These are phyloP conservation scores for Ceratina australensis DNA, from an alignment of 1,140 invertebrate species.

Conservation along the genomic window DNA sequence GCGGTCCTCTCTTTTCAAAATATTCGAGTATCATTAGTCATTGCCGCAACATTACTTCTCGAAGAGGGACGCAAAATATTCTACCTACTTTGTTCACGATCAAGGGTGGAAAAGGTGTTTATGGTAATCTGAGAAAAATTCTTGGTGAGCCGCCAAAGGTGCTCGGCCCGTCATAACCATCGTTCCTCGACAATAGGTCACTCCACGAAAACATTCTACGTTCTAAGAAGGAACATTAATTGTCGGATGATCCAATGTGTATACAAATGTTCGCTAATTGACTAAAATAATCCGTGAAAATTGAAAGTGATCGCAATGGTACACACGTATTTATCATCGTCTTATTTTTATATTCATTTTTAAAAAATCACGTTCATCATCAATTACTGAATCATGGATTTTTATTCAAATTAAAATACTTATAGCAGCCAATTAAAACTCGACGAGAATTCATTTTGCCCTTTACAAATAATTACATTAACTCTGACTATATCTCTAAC, in stretches of 20 bases:
- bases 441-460: no score
- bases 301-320: no score
- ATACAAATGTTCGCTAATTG: neutral
- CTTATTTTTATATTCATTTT: no score
- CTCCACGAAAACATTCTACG: conserved; percentile 38
- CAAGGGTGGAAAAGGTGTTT: conserved; percentile 68
- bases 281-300: no score
- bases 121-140: conserved; percentile 65
- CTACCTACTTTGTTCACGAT: conserved; percentile 50
- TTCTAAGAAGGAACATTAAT: conserved; percentile 16
- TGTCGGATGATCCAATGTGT: neutral
- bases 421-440: no score
- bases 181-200: conserved; percentile 63
- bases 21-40: conserved; percentile 68
- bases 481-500: no score
- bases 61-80: conserved; percentile 65
- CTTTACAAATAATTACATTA: no score
- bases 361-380: no score
- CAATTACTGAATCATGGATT: no score
- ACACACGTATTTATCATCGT: no score
- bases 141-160: conserved; percentile 50
- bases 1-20: conserved; percentile 26
- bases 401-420: no score
- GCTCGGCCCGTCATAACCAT: conserved; percentile 50
- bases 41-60: conserved; percentile 59